Evolutionary conservation across 2,888 invertebrate species (phyloP), one percentile per base, ranked within the genome.

Genomic region (Lagria hirta): DNA sequence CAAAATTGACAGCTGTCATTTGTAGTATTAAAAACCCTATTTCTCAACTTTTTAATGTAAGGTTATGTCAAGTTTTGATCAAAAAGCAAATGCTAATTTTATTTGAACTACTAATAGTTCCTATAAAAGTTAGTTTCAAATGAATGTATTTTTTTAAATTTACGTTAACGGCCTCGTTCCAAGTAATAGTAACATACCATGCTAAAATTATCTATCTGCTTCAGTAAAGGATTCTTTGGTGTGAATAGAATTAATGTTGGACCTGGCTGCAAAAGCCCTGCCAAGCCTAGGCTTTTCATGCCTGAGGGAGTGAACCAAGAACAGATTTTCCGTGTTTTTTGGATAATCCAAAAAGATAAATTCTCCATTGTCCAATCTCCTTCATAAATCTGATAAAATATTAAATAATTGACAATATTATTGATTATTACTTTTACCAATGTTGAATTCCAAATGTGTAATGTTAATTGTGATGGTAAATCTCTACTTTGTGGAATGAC

Each of bases 231-330:
- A 69, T 86, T 86, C 44, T 83, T 74, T 4, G 89, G 88, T 1
- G 88, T 86, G 60, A 91, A 90, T 38, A 91, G 69, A 52, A 92
- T 75, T 21, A 92, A 69, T 24, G 84, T 79, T 2, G 91, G 87
- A 36, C 83, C 84, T 20, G 79, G 78, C 54, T 81, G 79, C 5
- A 86, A 73, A 61, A 80, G 81, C 53, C 75, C 76, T n/a, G 85
- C 81, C 29, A 92, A 51, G n/a, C 58, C 46, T 16, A 61, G 43
- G 54, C 72, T 72, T 69, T 91, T 91, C 26, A 76, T 75, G 61
- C 87, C 88, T 41, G 81, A 75, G 0, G 88, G 86, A 50, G 83
- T 78, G 15, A 88, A 69, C 80, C 88, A 82, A 0, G 77, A 73
- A 1, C 80, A 77, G 0, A 83, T 80, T 62, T 81, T 80, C 30